phyloP scores from a whole-genome alignment of 2,113 vertebrate species.

The Myotis yumanensis region DNA sequence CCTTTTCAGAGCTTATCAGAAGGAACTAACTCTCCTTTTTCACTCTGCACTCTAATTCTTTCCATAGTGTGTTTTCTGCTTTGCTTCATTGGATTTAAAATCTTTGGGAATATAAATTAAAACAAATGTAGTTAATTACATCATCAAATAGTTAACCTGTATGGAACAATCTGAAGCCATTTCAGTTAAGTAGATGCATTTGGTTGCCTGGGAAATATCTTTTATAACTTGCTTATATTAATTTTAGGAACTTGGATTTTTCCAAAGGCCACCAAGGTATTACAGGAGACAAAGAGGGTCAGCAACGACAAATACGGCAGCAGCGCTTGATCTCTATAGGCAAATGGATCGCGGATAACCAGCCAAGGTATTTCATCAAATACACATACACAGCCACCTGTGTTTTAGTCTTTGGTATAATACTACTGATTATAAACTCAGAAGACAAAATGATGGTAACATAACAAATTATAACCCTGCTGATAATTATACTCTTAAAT shows the following conservation, averaged over 20 bases:
- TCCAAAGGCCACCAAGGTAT: slow-evolving; percentile 98
- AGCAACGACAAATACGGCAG: slow-evolving; percentile 90
- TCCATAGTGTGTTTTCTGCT: not conserved
- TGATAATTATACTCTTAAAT: not conserved
- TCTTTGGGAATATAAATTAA: slow-evolving; percentile 21
- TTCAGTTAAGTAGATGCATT: not conserved
- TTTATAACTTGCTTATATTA: slow-evolving; percentile 55
- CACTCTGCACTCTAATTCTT: not conserved
- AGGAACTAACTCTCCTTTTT: not conserved
- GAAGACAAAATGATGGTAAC: not conserved
- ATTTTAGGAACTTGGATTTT: slow-evolving; percentile 95
- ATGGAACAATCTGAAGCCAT: not conserved
- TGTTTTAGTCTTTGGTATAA: not conserved
- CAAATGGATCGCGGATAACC: slow-evolving; percentile 96
- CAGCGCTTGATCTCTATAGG: slow-evolving; percentile 93
- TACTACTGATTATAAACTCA: not conserved
- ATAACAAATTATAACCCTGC: not conserved
- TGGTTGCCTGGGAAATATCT: not conserved
- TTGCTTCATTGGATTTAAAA: slow-evolving; percentile 39
- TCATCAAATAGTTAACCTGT: not conserved
- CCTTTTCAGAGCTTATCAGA: not conserved
- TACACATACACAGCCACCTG: fast-evolving
- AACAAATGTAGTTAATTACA: not conserved
- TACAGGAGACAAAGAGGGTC: slow-evolving; percentile 91
- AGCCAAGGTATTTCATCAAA: slow-evolving; percentile 87